Evolutionary conservation across 2,888 invertebrate species (phyloP).

Genomic region (Tetrapedia diversipes): DNA sequence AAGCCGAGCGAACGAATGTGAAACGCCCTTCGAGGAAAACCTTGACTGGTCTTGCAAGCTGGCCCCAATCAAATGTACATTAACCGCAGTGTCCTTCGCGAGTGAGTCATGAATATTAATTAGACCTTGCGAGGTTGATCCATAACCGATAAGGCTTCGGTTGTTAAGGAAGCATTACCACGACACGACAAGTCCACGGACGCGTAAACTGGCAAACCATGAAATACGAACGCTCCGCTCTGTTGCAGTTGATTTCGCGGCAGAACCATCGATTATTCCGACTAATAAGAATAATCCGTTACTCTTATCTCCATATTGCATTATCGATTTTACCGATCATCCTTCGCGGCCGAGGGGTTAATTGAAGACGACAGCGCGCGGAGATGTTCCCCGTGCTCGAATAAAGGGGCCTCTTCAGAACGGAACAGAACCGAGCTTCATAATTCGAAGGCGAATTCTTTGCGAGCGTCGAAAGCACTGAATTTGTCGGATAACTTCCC

Average conservation of each 20-base stretch:
- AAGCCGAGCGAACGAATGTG: conserved; percentile 38
- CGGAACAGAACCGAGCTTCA: neutral
- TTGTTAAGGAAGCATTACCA: conserved; percentile 53
- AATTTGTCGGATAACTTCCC: conserved; percentile 45
- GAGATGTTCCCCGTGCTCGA: too few species aligned
- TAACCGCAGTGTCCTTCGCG: conserved; percentile 65
- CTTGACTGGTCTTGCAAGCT: conserved; percentile 42
- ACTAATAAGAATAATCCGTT: too few species aligned
- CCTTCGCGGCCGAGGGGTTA: too few species aligned
- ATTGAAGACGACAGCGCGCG: too few species aligned
- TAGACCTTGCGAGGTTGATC: conserved; percentile 58
- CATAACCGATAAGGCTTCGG: conserved; percentile 54
- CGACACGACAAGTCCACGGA: conserved; percentile 43
- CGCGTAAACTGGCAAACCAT: conserved; percentile 43
- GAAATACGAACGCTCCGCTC: conserved; percentile 51
- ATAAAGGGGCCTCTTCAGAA: too few species aligned
- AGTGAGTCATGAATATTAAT: conserved; percentile 74
- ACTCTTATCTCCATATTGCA: too few species aligned
- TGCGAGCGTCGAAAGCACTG: conserved; percentile 40
- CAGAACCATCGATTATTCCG: too few species aligned
- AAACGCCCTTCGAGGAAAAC: conserved; percentile 40
- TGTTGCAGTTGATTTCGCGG: conserved; percentile 37
- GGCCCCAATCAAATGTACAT: conserved; percentile 67
- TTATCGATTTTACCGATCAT: too few species aligned
- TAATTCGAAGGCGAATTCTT: conserved; percentile 48